A percentile compares a stretch with the other conserved stretches of the same genome.
These are phyloP conservation scores for Mixornis gularis DNA, from an alignment of 2,113 vertebrate genomes.

Conservation along the genomic window DNA sequence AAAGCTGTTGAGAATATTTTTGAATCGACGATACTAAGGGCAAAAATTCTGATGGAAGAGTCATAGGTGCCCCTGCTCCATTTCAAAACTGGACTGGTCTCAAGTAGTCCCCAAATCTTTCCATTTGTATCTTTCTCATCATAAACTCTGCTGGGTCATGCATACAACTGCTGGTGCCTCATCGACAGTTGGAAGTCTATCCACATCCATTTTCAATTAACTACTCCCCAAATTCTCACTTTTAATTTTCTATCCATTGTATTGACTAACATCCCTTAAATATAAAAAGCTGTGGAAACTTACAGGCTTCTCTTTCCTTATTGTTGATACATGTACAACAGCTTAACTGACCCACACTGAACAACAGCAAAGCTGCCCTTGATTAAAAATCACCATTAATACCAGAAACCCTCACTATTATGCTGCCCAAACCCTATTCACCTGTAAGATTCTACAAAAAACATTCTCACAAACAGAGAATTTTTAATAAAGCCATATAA, in stretches of 20 bases:
- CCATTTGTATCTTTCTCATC: not conserved
- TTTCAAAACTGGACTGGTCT: not conserved
- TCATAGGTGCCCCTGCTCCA: not conserved
- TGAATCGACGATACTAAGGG: not conserved
- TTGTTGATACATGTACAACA: accelerated
- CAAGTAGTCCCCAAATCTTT: not conserved
- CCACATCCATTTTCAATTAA: not conserved
- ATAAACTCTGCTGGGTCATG: not conserved
- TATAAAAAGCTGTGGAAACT: not conserved
- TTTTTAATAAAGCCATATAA: not conserved
- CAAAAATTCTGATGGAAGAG: not conserved
- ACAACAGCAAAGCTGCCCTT: not conserved
- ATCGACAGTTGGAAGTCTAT: not conserved
- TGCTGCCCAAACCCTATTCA: not conserved
- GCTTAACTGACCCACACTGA: not conserved
- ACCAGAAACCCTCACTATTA: not conserved
- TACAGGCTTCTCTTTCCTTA: not conserved
- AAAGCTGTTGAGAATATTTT: not conserved
- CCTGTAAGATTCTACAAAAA: not conserved
- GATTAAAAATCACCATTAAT: not conserved
- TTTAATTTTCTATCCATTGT: not conserved
- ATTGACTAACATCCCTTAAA: not conserved
- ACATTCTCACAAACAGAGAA: not conserved
- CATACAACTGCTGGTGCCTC: not conserved
- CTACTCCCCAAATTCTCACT: not conserved